Conservation (phyloP, 2,113 vertebrate species). For the Pteropus alecto region DNA sequence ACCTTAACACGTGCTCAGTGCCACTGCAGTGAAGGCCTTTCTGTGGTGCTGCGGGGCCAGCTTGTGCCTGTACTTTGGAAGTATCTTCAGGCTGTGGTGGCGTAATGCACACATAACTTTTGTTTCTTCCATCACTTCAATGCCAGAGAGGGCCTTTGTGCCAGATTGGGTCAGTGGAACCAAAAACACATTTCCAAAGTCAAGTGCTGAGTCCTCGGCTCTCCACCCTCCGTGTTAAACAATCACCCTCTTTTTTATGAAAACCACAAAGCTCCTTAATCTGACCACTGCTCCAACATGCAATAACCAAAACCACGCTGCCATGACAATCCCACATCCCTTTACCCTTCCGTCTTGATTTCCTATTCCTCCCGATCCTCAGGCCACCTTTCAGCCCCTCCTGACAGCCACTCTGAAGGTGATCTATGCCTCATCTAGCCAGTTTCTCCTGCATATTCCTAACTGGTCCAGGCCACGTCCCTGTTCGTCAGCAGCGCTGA, state of each 20-base stretch:
- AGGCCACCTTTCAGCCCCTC: neutral
- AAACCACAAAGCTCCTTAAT: neutral
- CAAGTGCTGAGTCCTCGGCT: neutral
- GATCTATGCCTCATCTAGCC: neutral
- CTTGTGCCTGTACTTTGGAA: neutral
- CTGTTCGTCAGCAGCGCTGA: neutral
- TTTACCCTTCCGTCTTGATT: neutral
- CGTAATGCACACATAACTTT: neutral
- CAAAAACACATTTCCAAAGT: neutral
- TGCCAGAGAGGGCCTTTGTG: neutral
- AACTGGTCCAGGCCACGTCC: neutral
- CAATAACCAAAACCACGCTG: neutral
- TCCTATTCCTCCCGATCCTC: neutral
- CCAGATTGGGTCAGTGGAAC: neutral
- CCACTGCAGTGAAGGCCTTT: neutral
- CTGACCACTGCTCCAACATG: neutral
- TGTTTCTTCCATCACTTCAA: neutral
- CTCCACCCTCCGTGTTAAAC: neutral
- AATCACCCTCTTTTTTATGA: neutral
- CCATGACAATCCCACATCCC: fast-evolving
- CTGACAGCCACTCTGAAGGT: neutral
- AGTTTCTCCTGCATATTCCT: neutral
- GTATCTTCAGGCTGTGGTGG: neutral
- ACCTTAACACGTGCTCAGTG: neutral
- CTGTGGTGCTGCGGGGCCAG: neutral